phyloP scores from a whole-genome alignment of 1,140 invertebrate species.

The Macrobrachium rosenbergii region DNA sequence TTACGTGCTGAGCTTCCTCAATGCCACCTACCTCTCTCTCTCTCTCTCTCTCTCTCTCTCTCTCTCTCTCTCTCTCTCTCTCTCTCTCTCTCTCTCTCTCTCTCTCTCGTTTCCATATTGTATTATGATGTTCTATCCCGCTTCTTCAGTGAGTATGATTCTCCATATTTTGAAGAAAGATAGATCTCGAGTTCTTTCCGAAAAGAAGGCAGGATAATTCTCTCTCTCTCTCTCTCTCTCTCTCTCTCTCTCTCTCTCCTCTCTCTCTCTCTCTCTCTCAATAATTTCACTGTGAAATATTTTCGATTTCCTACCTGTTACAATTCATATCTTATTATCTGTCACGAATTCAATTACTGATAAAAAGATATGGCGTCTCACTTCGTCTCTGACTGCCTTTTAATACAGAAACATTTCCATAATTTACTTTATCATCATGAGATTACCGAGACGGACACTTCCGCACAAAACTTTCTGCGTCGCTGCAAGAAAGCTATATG shows the following conservation, averaged over 20 bases:
- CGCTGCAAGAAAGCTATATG: too few species aligned
- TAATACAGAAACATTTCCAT: too few species aligned
- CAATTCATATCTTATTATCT: neutral
- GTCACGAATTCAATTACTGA: neutral
- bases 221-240: too few species aligned
- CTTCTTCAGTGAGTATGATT: neutral
- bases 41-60: slow-evolving; percentile 37
- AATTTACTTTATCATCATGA: too few species aligned
- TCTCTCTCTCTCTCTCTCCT: neutral
- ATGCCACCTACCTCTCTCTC: neutral
- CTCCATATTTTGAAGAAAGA: neutral
- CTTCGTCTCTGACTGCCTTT: too few species aligned
- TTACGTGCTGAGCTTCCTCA: neutral
- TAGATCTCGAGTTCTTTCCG: neutral
- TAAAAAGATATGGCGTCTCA: neutral
- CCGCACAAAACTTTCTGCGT: too few species aligned
- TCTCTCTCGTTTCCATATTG: neutral
- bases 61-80: slow-evolving; percentile 35
- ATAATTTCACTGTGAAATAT: neutral
- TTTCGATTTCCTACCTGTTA: neutral
- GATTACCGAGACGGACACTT: too few species aligned
- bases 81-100: slow-evolving; percentile 38
- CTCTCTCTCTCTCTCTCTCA: neutral
- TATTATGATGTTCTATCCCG: neutral
- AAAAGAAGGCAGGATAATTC: neutral